Percentiles rank a stretch among this genome's conserved stretches.
Conservation (phyloP, 2,113 vertebrate genomes). For the Mionectes macconnelli region DNA sequence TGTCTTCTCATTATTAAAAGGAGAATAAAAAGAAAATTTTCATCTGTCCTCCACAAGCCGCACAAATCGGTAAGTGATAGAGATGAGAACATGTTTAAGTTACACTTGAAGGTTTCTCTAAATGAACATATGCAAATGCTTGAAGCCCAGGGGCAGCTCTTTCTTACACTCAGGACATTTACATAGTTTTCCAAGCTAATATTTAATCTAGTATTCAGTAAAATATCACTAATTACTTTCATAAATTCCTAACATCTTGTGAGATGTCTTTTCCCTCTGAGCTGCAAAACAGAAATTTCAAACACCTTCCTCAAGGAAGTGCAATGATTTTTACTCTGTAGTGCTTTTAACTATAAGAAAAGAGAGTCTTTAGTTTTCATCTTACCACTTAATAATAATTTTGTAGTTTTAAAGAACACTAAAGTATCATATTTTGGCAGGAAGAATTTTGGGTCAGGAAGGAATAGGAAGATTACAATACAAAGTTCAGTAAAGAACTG, state of each 20-base stretch:
- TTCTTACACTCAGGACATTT: background rate
- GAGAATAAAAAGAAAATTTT: background rate
- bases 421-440: background rate
- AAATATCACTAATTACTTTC: slow-evolving; percentile 22
- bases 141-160: background rate
- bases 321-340: background rate
- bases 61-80: background rate
- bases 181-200: slow-evolving; percentile 25
- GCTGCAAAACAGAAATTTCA: background rate
- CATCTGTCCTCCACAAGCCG: background rate
- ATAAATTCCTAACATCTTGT: background rate
- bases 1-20: background rate
- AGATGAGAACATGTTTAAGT: slow-evolving; percentile 15
- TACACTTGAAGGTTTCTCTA: slow-evolving; percentile 5
- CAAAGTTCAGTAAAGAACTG: background rate
- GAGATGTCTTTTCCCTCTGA: background rate
- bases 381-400: background rate
- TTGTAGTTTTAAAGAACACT: background rate
- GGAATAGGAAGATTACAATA: background rate
- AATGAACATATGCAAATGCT: slow-evolving; percentile 37
- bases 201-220: slow-evolving; percentile 18
- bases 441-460: background rate
- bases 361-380: background rate
- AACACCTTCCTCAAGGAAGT: background rate
- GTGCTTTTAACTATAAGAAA: background rate